Conservation (phyloP, 2,888 invertebrate genomes). For the Pammene aurita region DNA sequence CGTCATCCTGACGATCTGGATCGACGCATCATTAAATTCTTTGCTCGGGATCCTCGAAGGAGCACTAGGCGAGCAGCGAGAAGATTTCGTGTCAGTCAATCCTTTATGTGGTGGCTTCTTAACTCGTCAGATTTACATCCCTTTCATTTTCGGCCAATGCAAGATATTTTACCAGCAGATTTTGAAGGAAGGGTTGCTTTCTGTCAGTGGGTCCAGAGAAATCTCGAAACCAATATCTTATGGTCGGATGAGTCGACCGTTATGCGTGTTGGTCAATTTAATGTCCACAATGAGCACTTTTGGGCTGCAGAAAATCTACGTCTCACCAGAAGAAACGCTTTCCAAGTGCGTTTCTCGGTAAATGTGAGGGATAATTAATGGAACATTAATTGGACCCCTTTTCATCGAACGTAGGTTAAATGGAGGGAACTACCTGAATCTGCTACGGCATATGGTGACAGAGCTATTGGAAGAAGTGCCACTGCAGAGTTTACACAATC, state of each 20-base stretch:
- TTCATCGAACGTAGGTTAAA: conserved; percentile 11
- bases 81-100: conserved; percentile 1
- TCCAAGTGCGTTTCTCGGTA: conserved; percentile 12
- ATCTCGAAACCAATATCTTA: conserved; percentile 18
- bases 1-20: not conserved
- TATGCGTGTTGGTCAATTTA: conserved; percentile 19
- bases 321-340: conserved; percentile 14
- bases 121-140: not conserved
- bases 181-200: conserved; percentile 7
- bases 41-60: too few relatives aligned
- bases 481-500: conserved; percentile 10
- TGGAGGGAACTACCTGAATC: conserved; percentile 11
- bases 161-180: conserved; percentile 10
- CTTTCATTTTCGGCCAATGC: conserved; percentile 5
- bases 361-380: conserved; percentile 15
- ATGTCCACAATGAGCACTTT: too few relatives aligned
- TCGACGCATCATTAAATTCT: not conserved
- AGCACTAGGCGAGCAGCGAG: not conserved
- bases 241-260: conserved; percentile 15
- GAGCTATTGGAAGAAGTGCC: conserved; percentile 6
- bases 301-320: conserved; percentile 6
- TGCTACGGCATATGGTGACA: conserved; percentile 11
- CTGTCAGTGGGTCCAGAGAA: conserved; percentile 23
- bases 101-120: conserved; percentile 2
- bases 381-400: conserved; percentile 14